Evolutionary conservation across 2,888 invertebrate species (phyloP).

Genomic region (Pegoplata infirma): DNA sequence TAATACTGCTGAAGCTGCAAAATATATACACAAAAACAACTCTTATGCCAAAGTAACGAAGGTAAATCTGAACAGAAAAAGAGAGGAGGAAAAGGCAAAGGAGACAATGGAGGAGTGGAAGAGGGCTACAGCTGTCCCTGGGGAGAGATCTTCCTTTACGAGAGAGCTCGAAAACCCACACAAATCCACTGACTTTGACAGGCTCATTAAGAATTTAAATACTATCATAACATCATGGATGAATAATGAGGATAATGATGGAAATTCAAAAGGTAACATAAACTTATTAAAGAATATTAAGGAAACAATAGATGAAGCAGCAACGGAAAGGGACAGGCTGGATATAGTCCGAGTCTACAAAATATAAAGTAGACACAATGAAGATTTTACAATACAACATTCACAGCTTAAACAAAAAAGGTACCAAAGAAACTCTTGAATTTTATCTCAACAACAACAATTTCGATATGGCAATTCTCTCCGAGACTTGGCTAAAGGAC

Average conservation of each 20-base stretch:
- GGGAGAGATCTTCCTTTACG: no score
- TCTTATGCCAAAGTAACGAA: background rate
- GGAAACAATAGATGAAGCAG: no score
- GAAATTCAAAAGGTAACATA: no score
- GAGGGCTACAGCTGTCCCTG: no score
- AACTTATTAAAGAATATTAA: no score
- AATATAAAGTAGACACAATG: background rate
- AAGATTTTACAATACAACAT: constrained; percentile 44
- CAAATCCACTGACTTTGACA: no score
- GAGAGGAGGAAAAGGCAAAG: background rate
- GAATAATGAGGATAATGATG: no score
- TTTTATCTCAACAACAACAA: constrained; percentile 12
- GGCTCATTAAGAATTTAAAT: no score
- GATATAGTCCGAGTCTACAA: no score
- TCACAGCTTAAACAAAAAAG: constrained; percentile 32
- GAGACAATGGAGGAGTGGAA: background rate
- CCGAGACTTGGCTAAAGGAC: constrained; percentile 26
- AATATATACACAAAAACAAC: background rate
- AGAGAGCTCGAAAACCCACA: no score
- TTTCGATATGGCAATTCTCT: constrained; percentile 21
- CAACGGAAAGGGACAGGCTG: no score
- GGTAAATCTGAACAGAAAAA: background rate
- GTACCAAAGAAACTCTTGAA: constrained; percentile 37
- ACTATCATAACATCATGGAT: no score
- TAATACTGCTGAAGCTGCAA: background rate